Evolutionary conservation across 2,888 invertebrate species (phyloP).

Genomic region (Cephus spinipes): DNA sequence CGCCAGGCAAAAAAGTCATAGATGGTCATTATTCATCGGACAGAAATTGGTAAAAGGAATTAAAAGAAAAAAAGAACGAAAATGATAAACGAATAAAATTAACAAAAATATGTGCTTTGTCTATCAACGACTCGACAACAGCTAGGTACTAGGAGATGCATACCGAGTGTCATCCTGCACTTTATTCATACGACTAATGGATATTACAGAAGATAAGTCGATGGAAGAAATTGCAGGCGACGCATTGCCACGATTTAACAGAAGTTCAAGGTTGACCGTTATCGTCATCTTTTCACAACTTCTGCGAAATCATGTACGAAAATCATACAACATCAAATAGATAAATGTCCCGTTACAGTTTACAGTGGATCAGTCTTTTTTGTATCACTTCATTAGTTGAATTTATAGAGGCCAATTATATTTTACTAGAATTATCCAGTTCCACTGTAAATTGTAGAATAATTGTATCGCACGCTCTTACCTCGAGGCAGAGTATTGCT

Average conservation of each 20-base stretch:
- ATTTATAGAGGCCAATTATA: neutral
- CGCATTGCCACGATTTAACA: constrained; percentile 46
- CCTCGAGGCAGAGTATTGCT: constrained; percentile 62
- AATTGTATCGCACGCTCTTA: constrained; percentile 49
- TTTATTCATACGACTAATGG: constrained; percentile 43
- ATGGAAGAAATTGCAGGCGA: constrained; percentile 48
- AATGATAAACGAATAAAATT: constrained; percentile 29
- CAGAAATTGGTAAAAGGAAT: constrained; percentile 31
- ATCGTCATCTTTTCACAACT: constrained; percentile 21
- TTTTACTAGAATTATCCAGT: constrained; percentile 24
- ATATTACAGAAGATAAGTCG: constrained; percentile 24
- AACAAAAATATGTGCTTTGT: constrained; percentile 59
- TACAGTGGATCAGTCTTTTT: constrained; percentile 36
- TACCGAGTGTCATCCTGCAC: constrained; percentile 54
- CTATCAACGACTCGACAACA: constrained; percentile 67
- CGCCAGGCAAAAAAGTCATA: constrained; percentile 54
- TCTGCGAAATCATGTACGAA: constrained; percentile 46
- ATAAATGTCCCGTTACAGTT: constrained; percentile 39
- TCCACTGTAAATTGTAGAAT: constrained; percentile 45
- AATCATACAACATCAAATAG: constrained; percentile 48
- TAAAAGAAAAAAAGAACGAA: constrained; percentile 16
- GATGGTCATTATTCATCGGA: constrained; percentile 38
- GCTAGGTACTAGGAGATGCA: constrained; percentile 62
- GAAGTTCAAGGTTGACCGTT: constrained; percentile 36
- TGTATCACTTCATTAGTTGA: neutral